Percentiles rank a stretch among this genome's conserved stretches.
Conservation (phyloP, 1,140 invertebrate genomes). For the Euschistus heros region DNA sequence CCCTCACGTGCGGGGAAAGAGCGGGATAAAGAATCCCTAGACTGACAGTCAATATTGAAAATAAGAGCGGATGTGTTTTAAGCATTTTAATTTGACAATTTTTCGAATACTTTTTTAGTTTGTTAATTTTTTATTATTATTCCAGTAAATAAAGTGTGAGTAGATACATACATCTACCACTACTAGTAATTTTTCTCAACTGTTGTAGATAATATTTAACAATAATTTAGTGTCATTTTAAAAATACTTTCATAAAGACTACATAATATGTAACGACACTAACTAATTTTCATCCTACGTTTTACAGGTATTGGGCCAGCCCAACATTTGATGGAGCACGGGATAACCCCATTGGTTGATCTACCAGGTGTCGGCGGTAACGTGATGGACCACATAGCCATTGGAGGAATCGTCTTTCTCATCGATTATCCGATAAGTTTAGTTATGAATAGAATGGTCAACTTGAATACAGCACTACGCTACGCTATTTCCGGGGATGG, state of each 20-base stretch:
- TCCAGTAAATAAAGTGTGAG: no score
- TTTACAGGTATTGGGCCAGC: constrained; percentile 51
- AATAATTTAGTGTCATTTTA: neutral
- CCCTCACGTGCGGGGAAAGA: no score
- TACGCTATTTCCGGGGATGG: constrained; percentile 70
- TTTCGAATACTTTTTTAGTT: no score
- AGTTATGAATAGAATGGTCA: constrained; percentile 62
- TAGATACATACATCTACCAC: no score
- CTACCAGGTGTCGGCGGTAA: constrained; percentile 69
- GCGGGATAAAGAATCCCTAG: no score
- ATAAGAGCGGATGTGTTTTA: no score
- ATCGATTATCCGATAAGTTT: constrained; percentile 70
- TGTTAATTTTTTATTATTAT: no score
- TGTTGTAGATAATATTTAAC: no score
- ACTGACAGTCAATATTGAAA: no score
- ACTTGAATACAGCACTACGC: constrained; percentile 59
- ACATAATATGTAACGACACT: constrained; percentile 32
- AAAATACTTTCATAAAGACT: neutral
- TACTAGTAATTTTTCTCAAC: no score
- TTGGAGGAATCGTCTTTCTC: constrained; percentile 63
- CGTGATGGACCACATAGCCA: constrained; percentile 71
- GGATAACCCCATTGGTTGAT: constrained; percentile 45
- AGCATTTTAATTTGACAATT: no score
- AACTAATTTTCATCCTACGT: no score
- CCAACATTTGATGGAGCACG: constrained; percentile 42